Evolutionary conservation across 2,113 vertebrate species (phyloP), one percentile per base, ranked within the genome.

Genomic region (Buteo buteo): DNA sequence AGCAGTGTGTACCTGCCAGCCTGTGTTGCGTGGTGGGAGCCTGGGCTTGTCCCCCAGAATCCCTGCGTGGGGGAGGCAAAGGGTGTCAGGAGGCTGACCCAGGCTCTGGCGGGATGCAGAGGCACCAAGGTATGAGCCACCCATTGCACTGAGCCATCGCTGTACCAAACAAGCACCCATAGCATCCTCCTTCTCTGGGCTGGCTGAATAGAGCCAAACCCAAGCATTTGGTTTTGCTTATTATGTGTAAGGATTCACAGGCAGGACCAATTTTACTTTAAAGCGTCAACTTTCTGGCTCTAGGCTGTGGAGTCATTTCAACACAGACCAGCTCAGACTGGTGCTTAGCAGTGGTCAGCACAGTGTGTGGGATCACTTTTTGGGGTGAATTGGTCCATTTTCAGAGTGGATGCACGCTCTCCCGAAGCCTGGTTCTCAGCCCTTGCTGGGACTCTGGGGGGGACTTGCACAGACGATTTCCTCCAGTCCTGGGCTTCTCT

Each of bases 21-120:
- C 29, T 31, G 11, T 26, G 50, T 52, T 25, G 29, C 5, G 3
- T 0, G 7, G 47, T 13, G 22, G 10, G 47, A n/a, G 49, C 13
- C 29, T 29, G 40, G 44, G 49, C 4, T 45, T 2, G 32, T 28
- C 24, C 54, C 8, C 25, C 0, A 5, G 8, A 26, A 40, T 4
- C 38, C 13, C 61, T 12, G n/a, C 14, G 2, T 1, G 15, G 25
- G 31, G 58, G 19, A 45, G 31, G 54, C 31, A 21, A 22, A 16
- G 21, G 10, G 19, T 7, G 44, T 3, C 31, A 5, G 2, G 14
- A 36, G 22, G 20, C 17, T 57, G 36, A 17, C 3, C 12, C 34
- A 5, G 70, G 28, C 52, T n/a, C 57, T 16, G 1, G 9, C 0
- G 0, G 16, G 8, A 4, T 3, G 44, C 61, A 57, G n/a, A 61